Evolutionary conservation across 35 echinoderm and acorn worm genomes (phyloP).

Genomic region (Patiria miniata): DNA sequence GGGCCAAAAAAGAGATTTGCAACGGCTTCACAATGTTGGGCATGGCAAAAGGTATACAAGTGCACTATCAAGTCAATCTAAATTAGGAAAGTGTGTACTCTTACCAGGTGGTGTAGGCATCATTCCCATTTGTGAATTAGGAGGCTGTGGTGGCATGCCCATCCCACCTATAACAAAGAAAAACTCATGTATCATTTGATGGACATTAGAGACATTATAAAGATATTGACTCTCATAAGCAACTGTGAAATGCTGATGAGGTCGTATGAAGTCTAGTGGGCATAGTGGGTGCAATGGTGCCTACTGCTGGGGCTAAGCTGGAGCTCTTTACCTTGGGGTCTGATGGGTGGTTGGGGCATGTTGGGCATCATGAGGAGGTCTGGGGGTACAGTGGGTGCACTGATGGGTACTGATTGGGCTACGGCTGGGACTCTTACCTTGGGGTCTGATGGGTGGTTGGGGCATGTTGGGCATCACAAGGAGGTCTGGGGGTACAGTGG

Average conservation of each 20-base stretch:
- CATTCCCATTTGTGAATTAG: background rate
- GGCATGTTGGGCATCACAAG: constrained; percentile 8
- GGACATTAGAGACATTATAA: background rate
- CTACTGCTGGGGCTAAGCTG: background rate
- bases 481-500: constrained; percentile 10
- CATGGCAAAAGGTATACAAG: no score
- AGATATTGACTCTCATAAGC: background rate
- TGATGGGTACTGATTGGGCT: background rate
- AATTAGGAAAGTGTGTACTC: background rate
- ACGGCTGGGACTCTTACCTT: background rate
- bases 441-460: background rate
- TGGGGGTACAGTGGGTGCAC: background rate
- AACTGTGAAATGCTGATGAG: background rate
- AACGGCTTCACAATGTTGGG: background rate
- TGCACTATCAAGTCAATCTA: no score
- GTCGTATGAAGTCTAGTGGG: background rate
- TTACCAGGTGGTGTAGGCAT: constrained; percentile 16
- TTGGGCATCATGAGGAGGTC: background rate
- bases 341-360: background rate
- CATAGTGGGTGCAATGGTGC: background rate
- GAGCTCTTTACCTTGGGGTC: background rate
- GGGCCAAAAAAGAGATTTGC: background rate
- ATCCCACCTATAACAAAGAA: constrained; percentile 30
- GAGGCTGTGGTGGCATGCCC: constrained; percentile 22
- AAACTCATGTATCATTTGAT: background rate